These are phyloP conservation scores for Takifugu rubripes DNA, from an alignment of 2,797 vertebrate species.

Conservation along the genomic window DNA sequence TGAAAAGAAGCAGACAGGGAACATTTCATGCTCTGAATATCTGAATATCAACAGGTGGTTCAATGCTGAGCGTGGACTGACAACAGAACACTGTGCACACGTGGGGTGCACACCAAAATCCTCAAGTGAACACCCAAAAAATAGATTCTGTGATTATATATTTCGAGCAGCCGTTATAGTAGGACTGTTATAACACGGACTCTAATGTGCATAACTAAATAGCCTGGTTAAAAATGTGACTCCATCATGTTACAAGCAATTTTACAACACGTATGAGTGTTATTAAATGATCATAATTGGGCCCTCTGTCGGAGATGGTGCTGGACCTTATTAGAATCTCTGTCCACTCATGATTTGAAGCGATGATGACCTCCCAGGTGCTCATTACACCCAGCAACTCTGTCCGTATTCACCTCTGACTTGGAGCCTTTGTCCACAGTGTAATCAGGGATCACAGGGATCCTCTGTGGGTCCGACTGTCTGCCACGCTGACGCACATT, in stretches of 20 bases:
- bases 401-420: not conserved
- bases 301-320: slow-evolving; percentile 15
- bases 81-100: not conserved
- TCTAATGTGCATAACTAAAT: not conserved
- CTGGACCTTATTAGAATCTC: slow-evolving; percentile 44
- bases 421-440: not conserved
- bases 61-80: slow-evolving; percentile 5
- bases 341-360: slow-evolving; percentile 31
- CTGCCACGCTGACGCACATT: too few species aligned
- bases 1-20: too few species aligned
- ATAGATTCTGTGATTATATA: too few species aligned
- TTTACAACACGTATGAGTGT: slow-evolving; percentile 18
- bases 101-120: too few species aligned
- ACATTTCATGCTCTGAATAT: too few species aligned
- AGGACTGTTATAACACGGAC: too few species aligned
- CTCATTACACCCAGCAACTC: slow-evolving; percentile 31
- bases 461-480: too few species aligned
- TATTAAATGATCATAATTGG: slow-evolving; percentile 28
- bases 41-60: not conserved
- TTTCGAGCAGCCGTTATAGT: slow-evolving; percentile 2
- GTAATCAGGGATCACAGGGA: too few species aligned
- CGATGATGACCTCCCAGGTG: slow-evolving; percentile 38
- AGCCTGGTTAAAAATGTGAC: slow-evolving; percentile 19
- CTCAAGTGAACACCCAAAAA: too few species aligned
- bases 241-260: slow-evolving; percentile 24